Conservation (phyloP, 2,888 invertebrate species). For the Andrena flavipes region DNA sequence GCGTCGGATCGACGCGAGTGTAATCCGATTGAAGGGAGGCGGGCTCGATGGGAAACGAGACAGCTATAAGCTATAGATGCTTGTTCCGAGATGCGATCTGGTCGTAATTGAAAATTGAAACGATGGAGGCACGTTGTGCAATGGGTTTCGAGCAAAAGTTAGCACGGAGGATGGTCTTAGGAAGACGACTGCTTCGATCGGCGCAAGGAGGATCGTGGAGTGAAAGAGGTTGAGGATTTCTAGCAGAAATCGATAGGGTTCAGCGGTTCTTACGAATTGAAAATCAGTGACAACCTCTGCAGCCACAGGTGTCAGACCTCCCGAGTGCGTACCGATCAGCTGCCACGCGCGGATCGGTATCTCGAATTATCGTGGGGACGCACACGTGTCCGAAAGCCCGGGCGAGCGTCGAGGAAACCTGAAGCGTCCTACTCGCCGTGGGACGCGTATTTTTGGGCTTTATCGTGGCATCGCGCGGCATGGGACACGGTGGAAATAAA, state of each 20-base stretch:
- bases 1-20: neutral
- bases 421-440: neutral
- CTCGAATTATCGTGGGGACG: slow-evolving; percentile 1
- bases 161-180: no score
- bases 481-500: neutral
- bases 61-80: no score
- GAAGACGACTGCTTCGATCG: no score
- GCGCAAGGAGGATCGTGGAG: no score
- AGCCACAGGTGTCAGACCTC: slow-evolving; percentile 40
- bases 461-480: neutral
- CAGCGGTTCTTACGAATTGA: no score
- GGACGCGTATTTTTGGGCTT: slow-evolving; percentile 2
- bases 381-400: slow-evolving; percentile 8
- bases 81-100: neutral
- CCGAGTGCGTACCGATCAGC: slow-evolving; percentile 41
- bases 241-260: no score
- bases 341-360: slow-evolving; percentile 31
- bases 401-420: neutral
- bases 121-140: no score
- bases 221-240: no score
- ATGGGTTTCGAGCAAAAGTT: no score
- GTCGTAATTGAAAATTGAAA: no score
- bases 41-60: neutral
- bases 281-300: neutral
- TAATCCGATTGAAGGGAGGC: slow-evolving; percentile 18